A percentile compares a stretch with the other conserved stretches of the same genome.
phyloP scores from a whole-genome alignment of 2,888 invertebrate genomes.

The Drosophila mayaguana region DNA sequence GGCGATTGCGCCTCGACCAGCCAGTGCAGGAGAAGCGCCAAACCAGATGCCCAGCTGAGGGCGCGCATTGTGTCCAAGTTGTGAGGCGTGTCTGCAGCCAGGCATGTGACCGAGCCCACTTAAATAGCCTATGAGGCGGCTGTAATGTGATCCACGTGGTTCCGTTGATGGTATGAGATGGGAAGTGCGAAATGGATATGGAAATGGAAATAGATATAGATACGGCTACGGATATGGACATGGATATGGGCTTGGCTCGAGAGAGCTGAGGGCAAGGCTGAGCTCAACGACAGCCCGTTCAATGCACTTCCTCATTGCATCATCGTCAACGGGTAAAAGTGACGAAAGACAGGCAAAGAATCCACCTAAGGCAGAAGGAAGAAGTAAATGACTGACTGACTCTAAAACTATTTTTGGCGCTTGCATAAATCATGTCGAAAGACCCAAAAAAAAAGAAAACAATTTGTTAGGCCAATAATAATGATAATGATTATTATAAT shows the following conservation, averaged over 20 bases:
- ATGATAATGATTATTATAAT: slow-evolving; percentile 23
- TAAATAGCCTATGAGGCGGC: slow-evolving; percentile 35
- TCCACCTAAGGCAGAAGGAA: not conserved
- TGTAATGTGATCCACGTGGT: slow-evolving; percentile 41
- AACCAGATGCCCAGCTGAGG: not conserved
- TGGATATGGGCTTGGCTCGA: not conserved
- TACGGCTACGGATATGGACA: not conserved
- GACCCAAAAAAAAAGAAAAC: slow-evolving; percentile 16
- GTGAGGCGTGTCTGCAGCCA: slow-evolving; percentile 24
- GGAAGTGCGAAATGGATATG: slow-evolving; percentile 18
- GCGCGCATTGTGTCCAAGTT: slow-evolving; percentile 21
- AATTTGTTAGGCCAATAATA: slow-evolving; percentile 20
- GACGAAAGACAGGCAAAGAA: not conserved
- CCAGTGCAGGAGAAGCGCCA: slow-evolving; percentile 14
- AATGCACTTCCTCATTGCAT: slow-evolving; percentile 40
- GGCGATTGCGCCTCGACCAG: slow-evolving; percentile 23
- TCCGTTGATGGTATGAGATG: slow-evolving; percentile 23
- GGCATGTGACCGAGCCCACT: slow-evolving; percentile 23
- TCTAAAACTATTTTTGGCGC: slow-evolving; percentile 30
- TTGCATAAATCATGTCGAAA: slow-evolving; percentile 62
- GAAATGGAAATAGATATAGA: slow-evolving; percentile 8
- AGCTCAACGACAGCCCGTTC: slow-evolving; percentile 24
- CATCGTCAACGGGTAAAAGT: slow-evolving; percentile 1
- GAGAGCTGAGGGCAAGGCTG: not conserved
- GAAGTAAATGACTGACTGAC: not conserved